A percentile compares a stretch with the other conserved stretches of the same genome.
phyloP scores from a whole-genome alignment of 1,140 invertebrate genomes.

The Trissolcus basalis region DNA sequence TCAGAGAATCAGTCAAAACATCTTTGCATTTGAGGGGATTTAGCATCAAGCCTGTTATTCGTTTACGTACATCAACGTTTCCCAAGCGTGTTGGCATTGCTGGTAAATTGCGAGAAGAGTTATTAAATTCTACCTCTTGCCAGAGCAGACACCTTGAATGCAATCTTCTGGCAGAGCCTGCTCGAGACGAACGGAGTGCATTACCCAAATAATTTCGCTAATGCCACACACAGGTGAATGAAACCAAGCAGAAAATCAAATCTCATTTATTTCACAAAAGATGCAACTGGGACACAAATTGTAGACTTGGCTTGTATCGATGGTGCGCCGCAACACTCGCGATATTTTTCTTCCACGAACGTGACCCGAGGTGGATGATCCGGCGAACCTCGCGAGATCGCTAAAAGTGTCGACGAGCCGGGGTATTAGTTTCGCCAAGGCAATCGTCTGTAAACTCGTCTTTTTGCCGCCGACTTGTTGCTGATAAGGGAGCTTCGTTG shows the following conservation, averaged over 20 bases:
- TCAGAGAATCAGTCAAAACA: no score
- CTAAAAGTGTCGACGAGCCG: conserved; percentile 16
- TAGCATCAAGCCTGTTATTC: not conserved
- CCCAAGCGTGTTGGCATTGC: conserved; percentile 25
- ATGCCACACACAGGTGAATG: not conserved
- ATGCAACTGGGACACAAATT: no score
- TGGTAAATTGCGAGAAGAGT: conserved; percentile 28
- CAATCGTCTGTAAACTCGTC: conserved; percentile 29
- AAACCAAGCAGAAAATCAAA: no score
- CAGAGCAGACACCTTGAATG: conserved; percentile 38
- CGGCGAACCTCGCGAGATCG: not conserved
- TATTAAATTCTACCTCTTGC: conserved; percentile 51
- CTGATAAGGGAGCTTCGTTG: conserved; percentile 20
- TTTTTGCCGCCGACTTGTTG: conserved; percentile 40
- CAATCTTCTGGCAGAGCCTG: conserved; percentile 11
- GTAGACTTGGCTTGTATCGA: no score
- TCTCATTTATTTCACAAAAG: no score
- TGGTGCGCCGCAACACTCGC: not conserved
- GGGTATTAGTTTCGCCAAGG: conserved; percentile 39
- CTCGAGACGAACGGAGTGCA: conserved; percentile 32
- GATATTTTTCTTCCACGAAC: conserved; percentile 15
- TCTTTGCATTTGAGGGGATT: no score
- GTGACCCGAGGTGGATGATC: conserved; percentile 10
- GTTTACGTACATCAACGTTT: conserved; percentile 6
- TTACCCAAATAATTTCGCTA: conserved; percentile 35